Evolutionary conservation across 2,888 invertebrate species (phyloP).

Genomic region (Pristionchus mayeri): DNA sequence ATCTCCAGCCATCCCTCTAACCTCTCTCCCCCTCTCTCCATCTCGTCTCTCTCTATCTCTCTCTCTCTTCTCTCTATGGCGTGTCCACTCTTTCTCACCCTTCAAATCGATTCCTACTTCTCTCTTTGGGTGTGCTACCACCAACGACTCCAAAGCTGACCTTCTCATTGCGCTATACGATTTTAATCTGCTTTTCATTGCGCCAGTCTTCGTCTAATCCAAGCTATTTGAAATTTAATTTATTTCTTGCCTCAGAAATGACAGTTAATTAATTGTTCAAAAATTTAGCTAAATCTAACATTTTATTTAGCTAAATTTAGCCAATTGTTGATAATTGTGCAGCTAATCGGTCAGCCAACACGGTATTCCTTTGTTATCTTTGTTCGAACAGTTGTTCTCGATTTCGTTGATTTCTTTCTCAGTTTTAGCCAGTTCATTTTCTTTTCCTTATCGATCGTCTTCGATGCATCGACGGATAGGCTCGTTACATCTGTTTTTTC

Average conservation of each 20-base stretch:
- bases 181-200: neutral
- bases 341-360: neutral
- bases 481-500: conserved; percentile 35
- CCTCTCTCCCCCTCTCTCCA: conserved; percentile 43
- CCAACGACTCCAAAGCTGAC: conserved; percentile 38
- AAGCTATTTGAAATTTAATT: neutral
- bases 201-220: neutral
- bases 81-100: conserved; percentile 34
- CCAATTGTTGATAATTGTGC: too few relatives aligned
- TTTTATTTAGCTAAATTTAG: too few relatives aligned
- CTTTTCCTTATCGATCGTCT: conserved; percentile 22
- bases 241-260: neutral
- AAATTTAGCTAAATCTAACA: neutral
- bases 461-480: neutral
- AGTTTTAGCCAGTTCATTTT: neutral
- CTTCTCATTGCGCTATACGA: conserved; percentile 39
- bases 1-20: conserved; percentile 29
- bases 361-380: neutral
- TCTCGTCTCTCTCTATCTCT: conserved; percentile 28
- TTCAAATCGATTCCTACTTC: conserved; percentile 41
- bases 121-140: conserved; percentile 35
- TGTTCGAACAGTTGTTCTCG: too few relatives aligned
- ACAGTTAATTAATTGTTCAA: neutral
- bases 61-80: neutral
- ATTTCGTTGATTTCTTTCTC: too few relatives aligned